Percentiles rank a stretch among this genome's conserved stretches.
Conservation (phyloP, 2,113 vertebrate genomes). For the Xenopus borealis region DNA sequence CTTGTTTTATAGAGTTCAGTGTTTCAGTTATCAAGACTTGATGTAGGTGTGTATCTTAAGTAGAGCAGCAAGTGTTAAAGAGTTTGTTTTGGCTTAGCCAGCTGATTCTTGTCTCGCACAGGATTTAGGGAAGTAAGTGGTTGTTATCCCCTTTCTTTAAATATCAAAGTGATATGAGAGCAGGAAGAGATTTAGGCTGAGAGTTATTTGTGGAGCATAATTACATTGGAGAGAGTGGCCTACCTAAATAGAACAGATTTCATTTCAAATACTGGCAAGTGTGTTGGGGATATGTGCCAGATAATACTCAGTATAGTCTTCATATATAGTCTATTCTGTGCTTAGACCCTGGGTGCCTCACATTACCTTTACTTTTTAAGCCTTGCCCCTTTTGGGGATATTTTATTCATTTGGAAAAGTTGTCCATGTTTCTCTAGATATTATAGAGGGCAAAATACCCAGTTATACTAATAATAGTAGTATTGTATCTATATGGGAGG, state of each 20-base stretch:
- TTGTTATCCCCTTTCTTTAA: conserved; percentile 21
- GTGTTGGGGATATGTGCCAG: neutral
- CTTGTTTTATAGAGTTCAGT: neutral
- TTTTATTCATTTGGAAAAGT: no score
- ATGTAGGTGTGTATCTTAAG: neutral
- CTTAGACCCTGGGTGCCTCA: no score
- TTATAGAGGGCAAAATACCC: no score
- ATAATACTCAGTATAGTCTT: no score
- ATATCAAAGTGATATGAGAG: conserved; percentile 19
- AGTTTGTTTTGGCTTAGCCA: neutral
- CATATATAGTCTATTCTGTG: no score
- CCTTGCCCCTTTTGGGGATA: no score
- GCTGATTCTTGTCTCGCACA: neutral
- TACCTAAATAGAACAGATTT: conserved; percentile 19
- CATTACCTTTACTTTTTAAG: no score
- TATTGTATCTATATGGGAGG: no score
- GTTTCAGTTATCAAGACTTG: neutral
- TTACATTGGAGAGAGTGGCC: conserved; percentile 9
- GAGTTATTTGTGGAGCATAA: conserved; percentile 18
- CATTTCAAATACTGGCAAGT: neutral
- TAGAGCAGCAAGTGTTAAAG: neutral
- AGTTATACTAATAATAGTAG: no score
- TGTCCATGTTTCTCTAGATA: no score
- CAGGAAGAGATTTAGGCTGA: conserved; percentile 28
- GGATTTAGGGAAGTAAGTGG: conserved; percentile 19